Evolutionary conservation across 2,113 vertebrate species (phyloP), one percentile per base, ranked within the genome.

Genomic region (Condylura cristata): DNA sequence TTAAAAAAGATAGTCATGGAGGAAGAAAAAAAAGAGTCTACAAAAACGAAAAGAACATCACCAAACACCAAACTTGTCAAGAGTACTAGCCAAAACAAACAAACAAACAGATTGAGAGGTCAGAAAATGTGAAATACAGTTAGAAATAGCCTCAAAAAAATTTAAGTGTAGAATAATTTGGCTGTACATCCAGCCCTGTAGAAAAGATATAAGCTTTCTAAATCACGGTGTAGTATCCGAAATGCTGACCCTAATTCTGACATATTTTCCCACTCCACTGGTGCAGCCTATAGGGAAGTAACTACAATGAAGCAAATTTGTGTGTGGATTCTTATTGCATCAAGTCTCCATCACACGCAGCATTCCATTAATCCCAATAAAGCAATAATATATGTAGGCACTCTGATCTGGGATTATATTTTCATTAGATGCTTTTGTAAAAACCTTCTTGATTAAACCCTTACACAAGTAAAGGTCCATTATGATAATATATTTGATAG

Each of bases 371-470:
- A 34, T 85, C 78, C 16, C 71, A 39, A 7, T n/a, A 16, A 48
- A 80, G 13, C 30, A 22, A 8, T 81, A 37, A 84, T 86, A 32
- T n/a, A 61, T 13, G 60, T 63, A 78, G 8, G 4, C 30, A 48
- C 56, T 68, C 26, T 78, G 6, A 41, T 70, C 22, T 60, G 63
- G 51, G 7, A 74, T 82, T 90, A 81, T 30, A 68, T 37, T 85
- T 86, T 91, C 63, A 60, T 44, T 76, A 71, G 46, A 41, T 81
- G 53, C 14, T 81, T 84, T 81, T 85, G 32, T 90, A 65, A 71
- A 78, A 79, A 53, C 65, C 85, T 76, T 94, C n/a, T 74, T 82
- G 41, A 74, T 74, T 58, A 85, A 89, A 61, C 17, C 71, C 37
- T 68, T 78, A 20, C n/a, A 74, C 28, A 90, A 82, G 75, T 82